phyloP scores from a whole-genome alignment of 92 coral and sea anemone species.

The Actinostola sp. region DNA sequence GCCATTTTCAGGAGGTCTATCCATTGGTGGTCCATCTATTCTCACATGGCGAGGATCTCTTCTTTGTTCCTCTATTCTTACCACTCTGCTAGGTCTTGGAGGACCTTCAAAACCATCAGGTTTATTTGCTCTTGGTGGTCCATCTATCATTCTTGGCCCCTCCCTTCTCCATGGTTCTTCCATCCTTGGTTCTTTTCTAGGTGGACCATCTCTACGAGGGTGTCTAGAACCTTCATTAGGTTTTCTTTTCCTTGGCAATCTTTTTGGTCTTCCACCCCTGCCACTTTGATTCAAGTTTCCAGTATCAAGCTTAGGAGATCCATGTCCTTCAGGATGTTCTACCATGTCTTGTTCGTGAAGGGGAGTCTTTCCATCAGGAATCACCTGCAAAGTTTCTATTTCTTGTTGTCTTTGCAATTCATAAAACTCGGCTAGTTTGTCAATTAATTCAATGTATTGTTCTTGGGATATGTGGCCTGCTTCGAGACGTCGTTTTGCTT shows the following conservation, averaged over 20 bases:
- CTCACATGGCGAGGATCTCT: slow-evolving; percentile 15
- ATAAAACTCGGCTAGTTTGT: slow-evolving; percentile 86
- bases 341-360: background rate
- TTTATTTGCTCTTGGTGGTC: slow-evolving; percentile 6
- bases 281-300: slow-evolving; percentile 14
- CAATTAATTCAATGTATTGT: slow-evolving; percentile 87
- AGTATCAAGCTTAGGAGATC: slow-evolving; percentile 12
- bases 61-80: slow-evolving; percentile 17
- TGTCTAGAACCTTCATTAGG: slow-evolving; percentile 20
- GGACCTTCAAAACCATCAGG: slow-evolving; percentile 45
- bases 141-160: background rate
- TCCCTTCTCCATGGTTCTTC: slow-evolving; percentile 27
- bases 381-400: slow-evolving; percentile 31
- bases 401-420: slow-evolving; percentile 90
- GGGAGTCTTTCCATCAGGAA: background rate
- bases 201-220: slow-evolving; percentile 36
- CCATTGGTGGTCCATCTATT: slow-evolving; percentile 20
- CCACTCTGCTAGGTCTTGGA: slow-evolving; percentile 46
- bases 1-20: slow-evolving; percentile 19
- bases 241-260: slow-evolving; percentile 16
- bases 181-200: slow-evolving; percentile 7
- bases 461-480: slow-evolving; percentile 81
- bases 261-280: slow-evolving; percentile 10
- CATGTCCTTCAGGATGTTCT: slow-evolving; percentile 34
- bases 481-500: slow-evolving; percentile 82